Conservation (phyloP, 2,888 invertebrate genomes). For the Tillus elongatus region DNA sequence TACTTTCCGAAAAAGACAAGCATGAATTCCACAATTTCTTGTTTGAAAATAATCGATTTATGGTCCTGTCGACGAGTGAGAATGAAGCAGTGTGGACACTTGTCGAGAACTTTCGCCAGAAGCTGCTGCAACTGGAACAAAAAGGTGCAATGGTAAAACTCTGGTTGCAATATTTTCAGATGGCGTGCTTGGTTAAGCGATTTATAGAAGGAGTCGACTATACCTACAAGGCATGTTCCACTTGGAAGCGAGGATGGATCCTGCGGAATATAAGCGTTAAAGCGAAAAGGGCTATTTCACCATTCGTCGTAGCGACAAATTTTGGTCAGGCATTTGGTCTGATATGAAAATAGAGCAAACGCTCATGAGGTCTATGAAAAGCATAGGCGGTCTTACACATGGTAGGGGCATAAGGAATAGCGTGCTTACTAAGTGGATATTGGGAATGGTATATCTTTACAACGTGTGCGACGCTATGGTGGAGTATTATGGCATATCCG, state of each 20-base stretch:
- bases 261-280: slow-evolving; percentile 19
- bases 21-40: no score
- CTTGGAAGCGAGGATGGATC: slow-evolving; percentile 20
- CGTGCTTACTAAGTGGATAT: slow-evolving; percentile 16
- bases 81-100: no score
- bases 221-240: slow-evolving; percentile 34
- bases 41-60: no score
- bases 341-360: slow-evolving; percentile 20
- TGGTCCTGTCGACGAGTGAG: no score
- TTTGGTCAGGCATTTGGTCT: slow-evolving; percentile 11
- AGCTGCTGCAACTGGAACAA: no score
- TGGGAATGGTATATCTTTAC: slow-evolving; percentile 21
- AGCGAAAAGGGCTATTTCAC: slow-evolving; percentile 11
- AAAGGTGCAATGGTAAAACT: no score
- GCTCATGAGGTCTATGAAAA: slow-evolving; percentile 21
- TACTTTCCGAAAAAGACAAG: no score
- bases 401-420: slow-evolving; percentile 19
- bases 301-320: slow-evolving; percentile 11
- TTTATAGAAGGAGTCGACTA: no score
- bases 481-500: no score
- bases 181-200: no score
- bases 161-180: no score
- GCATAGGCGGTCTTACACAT: slow-evolving; percentile 19
- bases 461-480: slow-evolving; percentile 19
- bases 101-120: no score